Base-by-base conservation (phyloP, 2,113 vertebrate genomes). In the Stigmatopora nigra region DNA sequence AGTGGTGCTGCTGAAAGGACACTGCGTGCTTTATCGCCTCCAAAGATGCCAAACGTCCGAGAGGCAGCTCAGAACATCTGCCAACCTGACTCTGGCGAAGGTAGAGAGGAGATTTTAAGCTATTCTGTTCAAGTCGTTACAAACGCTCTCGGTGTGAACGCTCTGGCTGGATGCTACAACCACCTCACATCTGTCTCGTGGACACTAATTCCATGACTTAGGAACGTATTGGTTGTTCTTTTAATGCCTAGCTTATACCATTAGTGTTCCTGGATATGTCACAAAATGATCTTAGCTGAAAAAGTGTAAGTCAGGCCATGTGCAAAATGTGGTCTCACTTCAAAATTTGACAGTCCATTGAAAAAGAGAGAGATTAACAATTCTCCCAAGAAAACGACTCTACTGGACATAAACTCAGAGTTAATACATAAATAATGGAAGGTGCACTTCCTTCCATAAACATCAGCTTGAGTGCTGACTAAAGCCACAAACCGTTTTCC, bases 361-460 rank as follows among this genome's bases (percentile, higher is more conserved):
- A 38, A 36, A 20, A 60, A 44, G n/a, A 49, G 7, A 11, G 7
- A 10, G 6, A 10, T 41, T 52, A 1, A 20, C 65, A 55, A 68
- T n/a, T 6, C 61, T 63, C 58, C 31, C 7, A 64, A 22, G 7
- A 4, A 64, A 35, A 1, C 11, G 58, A 68, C 65, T 61, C 38
- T 52, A 70, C 56, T 45, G 66, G 47, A 71, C 65, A 61, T 57
- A 61, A 61, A 67, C 48, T 67, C 63, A 12, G 8, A 19, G 57
- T 53, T 20, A 41, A 16, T 63, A 22, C 44, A 69, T 71, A 46
- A 73, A 79, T 79, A 66, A 66, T 58, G 17, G 44, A 77, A 51
- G 65, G 49, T 67, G 56, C 45, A 59, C 71, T 69, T 80, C 71
- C 66, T 61, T 66, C 59, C 31, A 67, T 69, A 74, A 69, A 67